Conservation (phyloP, 2,797 vertebrate genomes). For the Bradypus variegatus region DNA sequence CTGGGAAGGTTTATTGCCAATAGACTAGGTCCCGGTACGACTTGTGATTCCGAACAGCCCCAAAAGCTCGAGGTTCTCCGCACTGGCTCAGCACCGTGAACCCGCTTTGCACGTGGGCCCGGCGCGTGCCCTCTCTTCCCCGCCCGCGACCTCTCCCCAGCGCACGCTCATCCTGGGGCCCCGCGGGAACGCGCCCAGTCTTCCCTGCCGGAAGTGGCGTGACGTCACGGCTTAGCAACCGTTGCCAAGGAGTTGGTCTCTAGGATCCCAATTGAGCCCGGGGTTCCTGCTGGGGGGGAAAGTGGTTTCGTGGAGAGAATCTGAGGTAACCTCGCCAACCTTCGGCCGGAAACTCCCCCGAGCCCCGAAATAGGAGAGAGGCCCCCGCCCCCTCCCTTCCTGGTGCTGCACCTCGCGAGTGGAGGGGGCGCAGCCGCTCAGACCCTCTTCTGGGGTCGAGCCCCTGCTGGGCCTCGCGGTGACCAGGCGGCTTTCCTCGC, state of each 20-base stretch:
- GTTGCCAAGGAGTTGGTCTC: conserved; percentile 61
- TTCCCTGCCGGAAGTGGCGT: conserved; percentile 63
- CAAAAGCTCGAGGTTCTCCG: neutral
- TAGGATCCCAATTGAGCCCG: conserved; percentile 12
- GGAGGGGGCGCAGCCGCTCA: neutral
- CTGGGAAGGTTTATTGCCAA: neutral
- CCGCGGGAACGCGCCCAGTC: too few relatives aligned
- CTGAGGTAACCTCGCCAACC: conserved; percentile 60
- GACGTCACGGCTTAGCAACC: conserved; percentile 52
- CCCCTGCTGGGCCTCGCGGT: neutral
- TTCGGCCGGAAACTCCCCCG: conserved; percentile 27
- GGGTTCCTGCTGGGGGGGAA: neutral
- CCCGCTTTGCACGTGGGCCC: fast-evolving
- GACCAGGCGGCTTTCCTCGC: neutral
- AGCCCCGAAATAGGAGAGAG: neutral
- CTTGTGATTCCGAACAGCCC: neutral
- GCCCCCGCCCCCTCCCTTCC: neutral
- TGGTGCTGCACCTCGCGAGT: neutral
- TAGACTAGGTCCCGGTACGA: neutral
- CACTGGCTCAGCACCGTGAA: fast-evolving
- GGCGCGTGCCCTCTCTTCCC: fast-evolving
- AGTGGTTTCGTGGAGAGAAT: conserved; percentile 53
- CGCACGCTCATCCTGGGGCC: neutral
- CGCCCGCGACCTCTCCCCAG: too few relatives aligned
- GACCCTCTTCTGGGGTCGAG: neutral